These are phyloP conservation scores for Drymodes brunneopygia DNA, from an alignment of 2,113 vertebrate genomes.

Conservation along the genomic window DNA sequence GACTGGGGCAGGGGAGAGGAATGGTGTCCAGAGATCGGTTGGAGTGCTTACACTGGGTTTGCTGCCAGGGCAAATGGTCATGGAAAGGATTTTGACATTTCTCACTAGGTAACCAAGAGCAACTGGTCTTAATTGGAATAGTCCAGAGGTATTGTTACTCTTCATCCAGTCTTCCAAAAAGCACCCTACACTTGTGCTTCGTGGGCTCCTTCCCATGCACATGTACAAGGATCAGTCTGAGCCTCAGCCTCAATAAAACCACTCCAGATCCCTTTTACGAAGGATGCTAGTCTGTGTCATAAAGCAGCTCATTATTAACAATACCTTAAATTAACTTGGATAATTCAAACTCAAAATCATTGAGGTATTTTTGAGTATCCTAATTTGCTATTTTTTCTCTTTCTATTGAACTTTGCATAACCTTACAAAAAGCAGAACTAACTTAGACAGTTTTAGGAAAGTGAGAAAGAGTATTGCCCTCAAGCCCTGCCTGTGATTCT, in stretches of 20 bases:
- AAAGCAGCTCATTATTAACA: background rate
- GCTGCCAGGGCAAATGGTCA: background rate
- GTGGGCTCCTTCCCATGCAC: background rate
- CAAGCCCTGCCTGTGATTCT: background rate
- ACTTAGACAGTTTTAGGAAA: background rate
- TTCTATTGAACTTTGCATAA: background rate
- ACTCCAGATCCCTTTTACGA: background rate
- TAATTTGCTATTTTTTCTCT: background rate
- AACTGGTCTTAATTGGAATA: background rate
- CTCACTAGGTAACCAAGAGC: background rate
- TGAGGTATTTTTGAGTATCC: background rate
- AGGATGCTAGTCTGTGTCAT: background rate
- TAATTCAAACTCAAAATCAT: background rate
- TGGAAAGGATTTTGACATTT: background rate
- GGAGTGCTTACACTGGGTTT: background rate
- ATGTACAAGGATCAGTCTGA: background rate
- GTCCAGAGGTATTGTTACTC: background rate
- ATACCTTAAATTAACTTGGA: background rate
- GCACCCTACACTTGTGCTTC: background rate
- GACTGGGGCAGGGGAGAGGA: background rate
- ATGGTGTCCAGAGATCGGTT: background rate
- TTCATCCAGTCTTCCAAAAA: background rate
- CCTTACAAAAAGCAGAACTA: background rate
- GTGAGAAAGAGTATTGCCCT: background rate
- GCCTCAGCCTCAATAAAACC: background rate